Evolutionary conservation across 2,113 vertebrate species (phyloP).

Genomic region (Pedionomus torquatus): DNA sequence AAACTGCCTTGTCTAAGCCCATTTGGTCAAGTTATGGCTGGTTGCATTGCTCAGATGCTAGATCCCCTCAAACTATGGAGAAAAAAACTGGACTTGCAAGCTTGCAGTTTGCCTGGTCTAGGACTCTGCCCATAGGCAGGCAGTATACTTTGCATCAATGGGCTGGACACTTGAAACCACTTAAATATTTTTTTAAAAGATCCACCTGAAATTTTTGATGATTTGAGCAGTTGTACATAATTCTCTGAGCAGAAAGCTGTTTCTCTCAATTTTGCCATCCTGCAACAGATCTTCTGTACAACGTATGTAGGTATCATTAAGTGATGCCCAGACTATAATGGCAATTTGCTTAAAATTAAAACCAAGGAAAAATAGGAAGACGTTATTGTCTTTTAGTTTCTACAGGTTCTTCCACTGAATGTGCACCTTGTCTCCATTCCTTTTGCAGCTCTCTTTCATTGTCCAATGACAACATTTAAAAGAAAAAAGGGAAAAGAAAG

Average conservation of each 20-base stretch:
- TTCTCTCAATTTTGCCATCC: background rate
- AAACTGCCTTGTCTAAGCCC: background rate
- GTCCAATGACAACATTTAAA: background rate
- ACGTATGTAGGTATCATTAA: background rate
- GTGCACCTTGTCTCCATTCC: fast-evolving
- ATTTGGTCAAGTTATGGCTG: background rate
- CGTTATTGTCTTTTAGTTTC: background rate
- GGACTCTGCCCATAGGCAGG: background rate
- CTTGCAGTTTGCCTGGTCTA: background rate
- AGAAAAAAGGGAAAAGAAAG: background rate
- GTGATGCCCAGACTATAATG: background rate
- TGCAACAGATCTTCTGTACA: background rate
- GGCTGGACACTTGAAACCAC: background rate
- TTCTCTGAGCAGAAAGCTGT: background rate
- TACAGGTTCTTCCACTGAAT: background rate
- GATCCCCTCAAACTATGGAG: background rate
- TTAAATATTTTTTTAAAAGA: background rate
- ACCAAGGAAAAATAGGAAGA: background rate
- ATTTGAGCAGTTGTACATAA: background rate
- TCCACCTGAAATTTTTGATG: background rate
- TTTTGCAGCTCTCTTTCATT: background rate
- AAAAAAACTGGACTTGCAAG: no score
- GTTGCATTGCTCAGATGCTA: background rate
- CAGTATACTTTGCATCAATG: background rate
- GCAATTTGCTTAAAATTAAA: background rate